phyloP scores from a whole-genome alignment of 2,888 invertebrate species.

The Andrena marginata region DNA sequence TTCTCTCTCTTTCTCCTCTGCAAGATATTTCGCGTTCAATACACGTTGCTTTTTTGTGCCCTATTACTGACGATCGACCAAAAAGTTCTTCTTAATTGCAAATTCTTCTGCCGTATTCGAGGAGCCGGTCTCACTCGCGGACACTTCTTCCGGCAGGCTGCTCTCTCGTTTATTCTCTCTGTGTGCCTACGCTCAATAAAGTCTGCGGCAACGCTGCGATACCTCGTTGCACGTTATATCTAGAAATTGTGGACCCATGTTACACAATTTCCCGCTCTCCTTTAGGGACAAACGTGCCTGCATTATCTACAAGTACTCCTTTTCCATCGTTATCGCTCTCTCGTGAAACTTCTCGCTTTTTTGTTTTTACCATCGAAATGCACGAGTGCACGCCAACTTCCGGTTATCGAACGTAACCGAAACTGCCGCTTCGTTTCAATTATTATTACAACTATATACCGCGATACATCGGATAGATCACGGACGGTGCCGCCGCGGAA shows the following conservation, averaged over 20 bases:
- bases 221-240: conserved; percentile 79
- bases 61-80: conserved; percentile 79
- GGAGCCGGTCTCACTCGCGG: conserved; percentile 74
- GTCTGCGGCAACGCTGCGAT: conserved; percentile 79
- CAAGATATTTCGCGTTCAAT: conserved; percentile 84
- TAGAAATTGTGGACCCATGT: conserved; percentile 77
- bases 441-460: conserved; percentile 20
- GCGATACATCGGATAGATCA: conserved; percentile 44
- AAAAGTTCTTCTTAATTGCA: conserved; percentile 79
- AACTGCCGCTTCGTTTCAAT: conserved; percentile 14
- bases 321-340: conserved; percentile 36
- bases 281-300: conserved; percentile 61
- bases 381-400: conserved; percentile 24
- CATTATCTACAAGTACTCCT: conserved; percentile 56
- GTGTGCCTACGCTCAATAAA: conserved; percentile 76
- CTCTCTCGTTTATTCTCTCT: conserved; percentile 70
- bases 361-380: conserved; percentile 16
- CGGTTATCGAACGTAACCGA: conserved; percentile 35
- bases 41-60: conserved; percentile 77
- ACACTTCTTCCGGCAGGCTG: conserved; percentile 74
- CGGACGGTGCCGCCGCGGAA: conserved; percentile 64
- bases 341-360: conserved; percentile 18
- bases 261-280: conserved; percentile 70
- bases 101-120: conserved; percentile 74
- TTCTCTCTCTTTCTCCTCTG: conserved; percentile 85